Percentiles rank a stretch among this genome's conserved stretches.
phyloP scores from a whole-genome alignment of 2,113 vertebrate genomes.

The Cololabis saira region DNA sequence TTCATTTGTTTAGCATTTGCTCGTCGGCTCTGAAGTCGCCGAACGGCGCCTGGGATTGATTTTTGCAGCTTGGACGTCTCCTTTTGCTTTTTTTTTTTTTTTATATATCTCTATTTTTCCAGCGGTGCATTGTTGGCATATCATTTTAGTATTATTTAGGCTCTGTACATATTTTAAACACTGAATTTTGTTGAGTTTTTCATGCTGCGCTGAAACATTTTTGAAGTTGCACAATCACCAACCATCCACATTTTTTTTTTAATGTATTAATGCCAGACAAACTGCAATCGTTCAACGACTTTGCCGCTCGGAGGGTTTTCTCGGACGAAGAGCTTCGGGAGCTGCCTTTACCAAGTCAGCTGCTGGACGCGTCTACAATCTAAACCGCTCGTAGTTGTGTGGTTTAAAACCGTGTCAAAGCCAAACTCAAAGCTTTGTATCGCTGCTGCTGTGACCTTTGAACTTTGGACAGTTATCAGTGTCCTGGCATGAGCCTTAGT shows the following conservation, averaged over 20 bases:
- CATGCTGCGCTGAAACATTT: slow-evolving; percentile 63
- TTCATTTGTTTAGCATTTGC: slow-evolving; percentile 42
- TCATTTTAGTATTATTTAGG: slow-evolving; percentile 67
- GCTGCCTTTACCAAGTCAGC: slow-evolving; percentile 48
- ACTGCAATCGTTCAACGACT: slow-evolving; percentile 55
- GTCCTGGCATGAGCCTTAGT: slow-evolving; percentile 26
- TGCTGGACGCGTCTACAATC: slow-evolving; percentile 17
- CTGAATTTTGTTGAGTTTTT: slow-evolving; percentile 65
- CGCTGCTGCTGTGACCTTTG: slow-evolving; percentile 39
- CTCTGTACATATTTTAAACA: slow-evolving; percentile 80
- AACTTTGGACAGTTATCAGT: slow-evolving; percentile 31
- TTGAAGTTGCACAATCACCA: slow-evolving; percentile 77
- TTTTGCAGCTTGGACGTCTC: slow-evolving; percentile 4
- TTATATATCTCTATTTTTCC: slow-evolving; percentile 29
- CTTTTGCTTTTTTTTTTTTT: slow-evolving; percentile 30
- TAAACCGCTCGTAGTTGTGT: neutral
- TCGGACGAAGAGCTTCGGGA: slow-evolving; percentile 25
- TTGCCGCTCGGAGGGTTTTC: neutral
- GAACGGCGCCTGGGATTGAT: slow-evolving; percentile 18
- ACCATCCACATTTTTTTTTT: slow-evolving; percentile 36
- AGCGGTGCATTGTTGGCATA: slow-evolving; percentile 54
- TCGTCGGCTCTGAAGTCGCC: slow-evolving; percentile 16
- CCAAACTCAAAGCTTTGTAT: slow-evolving; percentile 41
- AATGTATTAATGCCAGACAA: slow-evolving; percentile 61
- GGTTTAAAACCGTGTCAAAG: slow-evolving; percentile 29